Evolutionary conservation across 1,140 invertebrate species (phyloP), one percentile per base, ranked within the genome.

Genomic region (Calliopsis andreniformis): DNA sequence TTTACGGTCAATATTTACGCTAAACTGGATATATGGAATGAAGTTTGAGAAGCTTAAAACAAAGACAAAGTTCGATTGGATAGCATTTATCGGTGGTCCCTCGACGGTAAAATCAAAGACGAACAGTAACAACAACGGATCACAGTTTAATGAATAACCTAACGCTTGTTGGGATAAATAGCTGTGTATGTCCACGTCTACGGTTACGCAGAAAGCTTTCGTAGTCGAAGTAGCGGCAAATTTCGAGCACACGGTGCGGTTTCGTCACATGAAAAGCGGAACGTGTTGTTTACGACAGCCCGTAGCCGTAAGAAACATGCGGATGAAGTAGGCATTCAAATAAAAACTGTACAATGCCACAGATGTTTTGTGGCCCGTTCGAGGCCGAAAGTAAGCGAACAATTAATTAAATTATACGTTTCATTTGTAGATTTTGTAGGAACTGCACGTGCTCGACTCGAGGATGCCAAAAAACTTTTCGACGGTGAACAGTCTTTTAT

Each of bases 361-460:
- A 18, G 14, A n/a, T n/a, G n/a, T n/a, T n/a, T n/a, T n/a, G n/a
- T n/a, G n/a, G n/a, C n/a, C n/a, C n/a, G n/a, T n/a, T n/a, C n/a
- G n/a, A n/a, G n/a, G n/a, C n/a, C 35, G 35, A 5, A 10, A 18
- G 1, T n/a, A 20, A 79, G 72, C 58, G 71, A 63, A 45, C 77
- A 64, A 76, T 76, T 79, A 79, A 76, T 79, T 79, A 79, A 79
- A 79, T 76, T 63, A 47, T 47, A 16, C 35, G 45, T 73, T 76
- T 69, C 67, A 56, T 49, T 23, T 18, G 23, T 25, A 63, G 56
- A 79, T 76, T 79, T 62, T 56, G 69, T 69, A 23, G 28, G 53
- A 30, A 6, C 30, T 28, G 63, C 63, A 63, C 77, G 71, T 68
- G 76, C 76, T 61, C 70, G 77, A 75, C 62, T 75, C n/a, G 53